Conservation (phyloP, 2,888 invertebrate species). For the Polyommatus iphigenia region DNA sequence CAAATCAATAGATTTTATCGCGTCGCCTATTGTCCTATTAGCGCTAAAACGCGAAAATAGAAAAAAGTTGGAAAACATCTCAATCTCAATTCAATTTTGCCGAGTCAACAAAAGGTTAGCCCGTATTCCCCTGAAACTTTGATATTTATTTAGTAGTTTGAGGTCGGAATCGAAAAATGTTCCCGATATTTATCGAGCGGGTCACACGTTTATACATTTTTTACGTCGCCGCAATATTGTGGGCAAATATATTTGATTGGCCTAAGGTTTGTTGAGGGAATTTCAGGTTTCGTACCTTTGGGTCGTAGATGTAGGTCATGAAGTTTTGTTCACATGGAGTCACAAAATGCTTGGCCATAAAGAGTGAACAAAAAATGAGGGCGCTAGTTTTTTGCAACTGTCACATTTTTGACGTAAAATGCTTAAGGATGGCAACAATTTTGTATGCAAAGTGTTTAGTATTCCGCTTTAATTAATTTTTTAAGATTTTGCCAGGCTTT, state of each 20-base stretch:
- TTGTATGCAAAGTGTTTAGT: too few relatives aligned
- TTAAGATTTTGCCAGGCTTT: too few relatives aligned
- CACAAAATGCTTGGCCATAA: too few relatives aligned
- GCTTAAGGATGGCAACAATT: too few relatives aligned
- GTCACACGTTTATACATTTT: conserved; percentile 17
- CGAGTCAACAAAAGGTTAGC: conserved; percentile 40
- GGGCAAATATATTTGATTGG: conserved; percentile 42
- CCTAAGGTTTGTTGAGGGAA: conserved; percentile 24
- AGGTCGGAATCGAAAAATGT: conserved; percentile 56
- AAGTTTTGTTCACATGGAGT: neutral
- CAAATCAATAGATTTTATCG: neutral
- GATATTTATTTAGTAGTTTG: conserved; percentile 44
- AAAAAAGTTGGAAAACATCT: conserved; percentile 39
- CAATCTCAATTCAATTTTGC: conserved; percentile 39
- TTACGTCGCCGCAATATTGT: conserved; percentile 16
- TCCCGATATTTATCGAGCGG: conserved; percentile 48
- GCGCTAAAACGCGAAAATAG: conserved; percentile 29
- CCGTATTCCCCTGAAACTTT: conserved; percentile 40
- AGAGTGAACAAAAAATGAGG: too few relatives aligned
- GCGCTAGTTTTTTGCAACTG: too few relatives aligned
- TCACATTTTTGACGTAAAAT: too few relatives aligned
- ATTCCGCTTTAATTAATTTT: too few relatives aligned
- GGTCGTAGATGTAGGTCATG: neutral
- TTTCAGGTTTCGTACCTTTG: neutral
- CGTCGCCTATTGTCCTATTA: conserved; percentile 24